Base-by-base conservation (phyloP, 2,797 vertebrate species). In the Thripadectes ignobilis region DNA sequence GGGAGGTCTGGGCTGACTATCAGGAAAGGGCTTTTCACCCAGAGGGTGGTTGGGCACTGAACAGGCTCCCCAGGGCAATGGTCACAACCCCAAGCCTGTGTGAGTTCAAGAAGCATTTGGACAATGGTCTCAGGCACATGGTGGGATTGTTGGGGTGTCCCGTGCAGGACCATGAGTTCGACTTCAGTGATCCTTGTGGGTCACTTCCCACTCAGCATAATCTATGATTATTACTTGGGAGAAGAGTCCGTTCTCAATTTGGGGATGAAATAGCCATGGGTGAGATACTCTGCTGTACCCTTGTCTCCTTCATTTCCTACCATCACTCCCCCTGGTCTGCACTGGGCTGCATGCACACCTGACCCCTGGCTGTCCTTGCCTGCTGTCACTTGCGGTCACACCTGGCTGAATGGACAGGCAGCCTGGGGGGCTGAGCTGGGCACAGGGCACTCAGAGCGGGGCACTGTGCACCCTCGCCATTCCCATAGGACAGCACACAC, bases 391-490 rank as follows among this genome's bases (percentile, higher is more conserved):
- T 3, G 2, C 7, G 7, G 29, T 75, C 54, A 34, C 8, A 6
- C 8, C 23, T 24, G 52, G 38, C 39, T 74, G 77, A 52, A 12
- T 10, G 24, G 58, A 34, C 14, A 38, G 66, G 48, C 30, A 84
- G 63, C 0, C 0, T 32, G 24, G 17, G 19, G 19, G 61, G 41
- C 55, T 61, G 41, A 69, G 15, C 10, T 0, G 1, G 34, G 10
- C 23, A 49, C 10, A 15, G 22, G 22, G 34, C 34, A 30, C 22
- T 61, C 34, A 32, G 45, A 49, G 36, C 24, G 2, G 38, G 62
- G 30, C 6, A 6, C 54, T 38, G 66, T 4, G 20, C 39, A 43
- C 29, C 17, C 39, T 73, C 1, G 0, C 34, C 41, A n/a, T 10
- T 54, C 27, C 66, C n/a, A 12, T 0, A 4, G 62, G n/a, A 58